These are phyloP conservation scores for Eunapius fragilis DNA, from an alignment of 37 sponge, comb jelly and placozoan species.

Conservation along the genomic window DNA sequence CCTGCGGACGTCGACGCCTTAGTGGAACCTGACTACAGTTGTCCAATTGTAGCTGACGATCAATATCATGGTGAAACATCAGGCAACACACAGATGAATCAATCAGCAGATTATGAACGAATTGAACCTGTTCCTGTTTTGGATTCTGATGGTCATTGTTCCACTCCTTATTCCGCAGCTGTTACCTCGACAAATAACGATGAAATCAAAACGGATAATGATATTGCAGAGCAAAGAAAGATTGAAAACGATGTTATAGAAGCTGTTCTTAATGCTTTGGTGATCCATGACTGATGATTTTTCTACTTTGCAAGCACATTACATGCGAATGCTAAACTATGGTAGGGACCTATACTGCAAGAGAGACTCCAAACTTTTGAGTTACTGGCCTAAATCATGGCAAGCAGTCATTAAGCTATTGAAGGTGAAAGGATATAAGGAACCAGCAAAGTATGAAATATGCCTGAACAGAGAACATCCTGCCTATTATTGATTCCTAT, in stretches of 20 bases:
- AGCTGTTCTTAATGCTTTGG: constrained; percentile 11
- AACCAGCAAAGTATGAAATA: not conserved
- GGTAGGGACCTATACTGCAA: constrained; percentile 17
- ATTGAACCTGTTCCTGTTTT: too few relatives aligned
- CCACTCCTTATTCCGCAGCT: too few relatives aligned
- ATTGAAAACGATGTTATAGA: not conserved
- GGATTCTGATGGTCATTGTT: too few relatives aligned
- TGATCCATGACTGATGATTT: not conserved
- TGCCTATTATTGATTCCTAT: not conserved
- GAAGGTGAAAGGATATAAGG: not conserved
- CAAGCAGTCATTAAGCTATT: not conserved
- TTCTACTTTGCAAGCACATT: not conserved
- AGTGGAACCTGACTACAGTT: too few relatives aligned
- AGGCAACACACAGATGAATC: too few relatives aligned
- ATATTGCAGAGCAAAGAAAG: not conserved
- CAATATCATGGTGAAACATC: too few relatives aligned
- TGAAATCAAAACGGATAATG: not conserved
- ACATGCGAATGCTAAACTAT: not conserved
- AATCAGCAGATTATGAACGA: too few relatives aligned
- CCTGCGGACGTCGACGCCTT: too few relatives aligned
- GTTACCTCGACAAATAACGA: too few relatives aligned
- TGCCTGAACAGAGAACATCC: constrained; percentile 4
- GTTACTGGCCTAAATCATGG: constrained; percentile 11
- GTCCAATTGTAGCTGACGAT: too few relatives aligned
- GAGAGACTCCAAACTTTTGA: not conserved